A percentile compares a stretch with the other conserved stretches of the same genome.
These are phyloP conservation scores for Eulemur mongoz DNA, from an alignment of 2,797 vertebrate species.

Conservation along the genomic window DNA sequence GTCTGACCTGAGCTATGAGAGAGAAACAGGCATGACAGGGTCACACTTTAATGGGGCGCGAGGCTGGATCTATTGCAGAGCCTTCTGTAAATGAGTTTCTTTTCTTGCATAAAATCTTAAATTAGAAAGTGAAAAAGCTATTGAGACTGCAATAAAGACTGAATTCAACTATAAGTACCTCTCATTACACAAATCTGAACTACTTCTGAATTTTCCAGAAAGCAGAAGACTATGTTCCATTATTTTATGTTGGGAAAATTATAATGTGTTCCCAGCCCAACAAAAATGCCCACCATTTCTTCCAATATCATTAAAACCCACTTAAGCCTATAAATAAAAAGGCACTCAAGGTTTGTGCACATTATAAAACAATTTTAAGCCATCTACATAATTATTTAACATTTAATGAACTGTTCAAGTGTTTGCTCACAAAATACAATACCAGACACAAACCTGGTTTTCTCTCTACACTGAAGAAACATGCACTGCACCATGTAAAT, in stretches of 20 bases:
- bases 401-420: background rate
- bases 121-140: background rate
- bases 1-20: fast-evolving
- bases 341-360: background rate
- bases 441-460: background rate
- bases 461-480: background rate
- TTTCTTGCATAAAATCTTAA: background rate
- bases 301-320: background rate
- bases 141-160: background rate
- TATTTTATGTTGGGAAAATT: background rate
- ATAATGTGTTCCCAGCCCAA: background rate
- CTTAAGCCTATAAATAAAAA: background rate
- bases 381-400: background rate
- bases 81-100: background rate
- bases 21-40: fast-evolving
- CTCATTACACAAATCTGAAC: background rate
- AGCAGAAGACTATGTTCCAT: background rate
- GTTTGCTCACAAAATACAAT: background rate
- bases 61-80: fast-evolving
- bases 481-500: fast-evolving
- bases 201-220: background rate
- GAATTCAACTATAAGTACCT: background rate
- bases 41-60: fast-evolving
- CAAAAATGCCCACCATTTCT: background rate
- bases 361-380: background rate